Percentiles rank a stretch among this genome's conserved stretches.
phyloP scores from a whole-genome alignment of 2,888 invertebrate species.

The Epiblema foenella region DNA sequence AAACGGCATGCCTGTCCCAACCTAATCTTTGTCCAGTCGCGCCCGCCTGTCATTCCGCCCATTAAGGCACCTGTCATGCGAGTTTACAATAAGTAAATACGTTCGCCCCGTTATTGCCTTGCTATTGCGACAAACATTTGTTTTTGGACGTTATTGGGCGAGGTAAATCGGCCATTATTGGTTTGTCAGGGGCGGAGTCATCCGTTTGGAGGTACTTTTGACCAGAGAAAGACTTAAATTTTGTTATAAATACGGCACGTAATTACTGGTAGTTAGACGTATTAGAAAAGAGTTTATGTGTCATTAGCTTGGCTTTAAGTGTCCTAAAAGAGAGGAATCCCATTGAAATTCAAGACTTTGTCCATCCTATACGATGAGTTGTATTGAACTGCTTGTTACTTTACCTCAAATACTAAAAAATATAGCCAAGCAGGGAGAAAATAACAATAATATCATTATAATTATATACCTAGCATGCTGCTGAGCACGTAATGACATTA shows the following conservation, averaged over 20 bases:
- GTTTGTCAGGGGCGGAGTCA: conserved; percentile 48
- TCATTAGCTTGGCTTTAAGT: no score
- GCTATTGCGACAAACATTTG: conserved; percentile 77
- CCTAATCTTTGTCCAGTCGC: conserved; percentile 65
- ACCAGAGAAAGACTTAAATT: not conserved
- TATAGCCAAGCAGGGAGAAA: no score
- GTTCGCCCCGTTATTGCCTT: conserved; percentile 76
- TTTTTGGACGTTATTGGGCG: conserved; percentile 53
- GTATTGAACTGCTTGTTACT: no score
- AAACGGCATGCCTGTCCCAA: not conserved
- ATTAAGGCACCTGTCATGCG: conserved; percentile 85
- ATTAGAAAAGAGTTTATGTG: no score
- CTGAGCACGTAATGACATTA: not conserved
- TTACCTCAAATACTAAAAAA: no score
- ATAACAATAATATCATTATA: no score
- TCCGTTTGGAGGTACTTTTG: conserved; percentile 9
- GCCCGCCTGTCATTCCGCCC: conserved; percentile 82
- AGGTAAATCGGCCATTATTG: conserved; percentile 52
- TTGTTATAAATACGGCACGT: no score
- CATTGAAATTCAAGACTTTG: no score
- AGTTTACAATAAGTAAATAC: conserved; percentile 85
- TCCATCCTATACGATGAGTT: no score
- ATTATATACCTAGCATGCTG: no score
- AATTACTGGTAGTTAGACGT: no score
- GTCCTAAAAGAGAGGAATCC: no score